These are phyloP conservation scores for Mantis religiosa DNA, from an alignment of 2,888 invertebrate genomes.

Conservation along the genomic window DNA sequence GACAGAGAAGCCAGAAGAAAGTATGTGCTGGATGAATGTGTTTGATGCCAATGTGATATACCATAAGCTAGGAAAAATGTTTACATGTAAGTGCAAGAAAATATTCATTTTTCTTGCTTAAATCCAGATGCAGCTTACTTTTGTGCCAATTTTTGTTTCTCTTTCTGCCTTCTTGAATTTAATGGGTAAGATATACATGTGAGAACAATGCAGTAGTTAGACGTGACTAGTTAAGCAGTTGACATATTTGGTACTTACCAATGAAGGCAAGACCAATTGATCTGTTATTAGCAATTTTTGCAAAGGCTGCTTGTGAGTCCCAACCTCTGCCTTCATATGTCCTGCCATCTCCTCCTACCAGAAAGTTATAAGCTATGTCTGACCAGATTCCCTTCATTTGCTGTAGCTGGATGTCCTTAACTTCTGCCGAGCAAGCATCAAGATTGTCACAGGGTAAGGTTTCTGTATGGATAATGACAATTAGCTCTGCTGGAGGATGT, in stretches of 20 bases:
- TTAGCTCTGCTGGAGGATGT: not conserved
- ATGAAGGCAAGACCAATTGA: not conserved
- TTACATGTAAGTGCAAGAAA: too few species aligned
- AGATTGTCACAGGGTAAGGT: not conserved
- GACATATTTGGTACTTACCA: not conserved
- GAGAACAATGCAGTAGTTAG: too few species aligned
- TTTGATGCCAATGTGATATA: too few species aligned
- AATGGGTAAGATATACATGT: too few species aligned
- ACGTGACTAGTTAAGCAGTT: too few species aligned
- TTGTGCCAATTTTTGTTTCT: too few species aligned
- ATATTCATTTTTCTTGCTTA: too few species aligned
- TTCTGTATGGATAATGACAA: not conserved
- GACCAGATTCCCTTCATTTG: not conserved
- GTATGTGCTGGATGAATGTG: too few species aligned
- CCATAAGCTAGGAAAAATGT: too few species aligned
- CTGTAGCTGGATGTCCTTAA: not conserved
- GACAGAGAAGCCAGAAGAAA: too few species aligned
- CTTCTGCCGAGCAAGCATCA: not conserved
- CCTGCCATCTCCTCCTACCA: not conserved
- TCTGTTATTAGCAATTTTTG: not conserved
- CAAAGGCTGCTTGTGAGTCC: not conserved
- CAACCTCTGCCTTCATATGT: not conserved
- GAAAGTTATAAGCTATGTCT: not conserved
- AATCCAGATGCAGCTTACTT: too few species aligned
- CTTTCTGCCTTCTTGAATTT: too few species aligned